These are phyloP conservation scores for Drosophila kanekoi DNA, from an alignment of 2,888 invertebrate genomes.

Conservation along the genomic window DNA sequence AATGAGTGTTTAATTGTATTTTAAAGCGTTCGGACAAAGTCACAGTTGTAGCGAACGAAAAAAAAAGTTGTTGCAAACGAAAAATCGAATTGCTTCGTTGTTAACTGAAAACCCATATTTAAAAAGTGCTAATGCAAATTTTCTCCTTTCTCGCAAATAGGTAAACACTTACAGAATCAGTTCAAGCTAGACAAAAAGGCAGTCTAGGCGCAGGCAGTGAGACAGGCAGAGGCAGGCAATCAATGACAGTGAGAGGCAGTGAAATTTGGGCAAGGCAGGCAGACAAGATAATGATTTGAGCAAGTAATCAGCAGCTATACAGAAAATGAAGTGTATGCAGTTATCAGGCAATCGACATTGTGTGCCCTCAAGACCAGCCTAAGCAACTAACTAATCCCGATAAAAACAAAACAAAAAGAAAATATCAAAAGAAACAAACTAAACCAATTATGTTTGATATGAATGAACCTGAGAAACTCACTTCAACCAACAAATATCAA, in stretches of 20 bases:
- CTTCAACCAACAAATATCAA: constrained; percentile 45
- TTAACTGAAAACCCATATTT: constrained; percentile 24
- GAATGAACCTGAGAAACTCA: constrained; percentile 33
- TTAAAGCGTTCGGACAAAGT: constrained; percentile 39
- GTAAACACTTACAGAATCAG: constrained; percentile 82
- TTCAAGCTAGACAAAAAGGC: constrained; percentile 77
- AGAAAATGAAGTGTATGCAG: constrained; percentile 47
- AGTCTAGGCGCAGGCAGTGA: constrained; percentile 78
- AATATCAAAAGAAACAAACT: constrained; percentile 21
- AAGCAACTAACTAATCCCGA: constrained; percentile 45
- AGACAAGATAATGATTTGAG: constrained; percentile 57
- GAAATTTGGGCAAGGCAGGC: constrained; percentile 62
- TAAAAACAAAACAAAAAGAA: constrained; percentile 25
- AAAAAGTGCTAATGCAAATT: constrained; percentile 74
- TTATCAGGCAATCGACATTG: constrained; percentile 45
- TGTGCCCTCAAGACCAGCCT: constrained; percentile 47
- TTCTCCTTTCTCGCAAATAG: constrained; percentile 83
- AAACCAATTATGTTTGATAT: constrained; percentile 36
- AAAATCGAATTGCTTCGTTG: constrained; percentile 27
- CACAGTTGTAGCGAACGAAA: constrained; percentile 32
- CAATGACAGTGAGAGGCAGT: constrained; percentile 69
- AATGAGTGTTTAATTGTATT: constrained; percentile 21
- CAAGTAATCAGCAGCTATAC: constrained; percentile 44
- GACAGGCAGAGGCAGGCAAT: constrained; percentile 52
- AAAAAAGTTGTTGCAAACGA: constrained; percentile 24